Conservation (phyloP, 2,888 invertebrate genomes). For the Phanerotoma sp. region DNA sequence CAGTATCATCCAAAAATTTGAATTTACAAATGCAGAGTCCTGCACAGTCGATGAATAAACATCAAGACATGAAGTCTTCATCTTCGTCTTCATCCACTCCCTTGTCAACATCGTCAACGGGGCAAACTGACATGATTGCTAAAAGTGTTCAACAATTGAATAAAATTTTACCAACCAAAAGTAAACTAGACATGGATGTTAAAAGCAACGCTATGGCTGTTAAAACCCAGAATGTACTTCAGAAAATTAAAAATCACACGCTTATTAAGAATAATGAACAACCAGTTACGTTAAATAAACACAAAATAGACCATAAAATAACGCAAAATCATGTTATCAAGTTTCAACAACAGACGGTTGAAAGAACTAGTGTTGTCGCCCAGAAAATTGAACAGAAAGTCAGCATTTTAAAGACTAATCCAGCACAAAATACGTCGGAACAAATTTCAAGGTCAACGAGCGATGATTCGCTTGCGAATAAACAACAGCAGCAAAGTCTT, state of each 20-base stretch:
- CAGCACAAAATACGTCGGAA: slow-evolving; percentile 32
- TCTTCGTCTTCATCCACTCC: not conserved
- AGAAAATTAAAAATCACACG: slow-evolving; percentile 17
- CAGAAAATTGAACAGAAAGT: slow-evolving; percentile 48
- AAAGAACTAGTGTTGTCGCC: slow-evolving; percentile 32
- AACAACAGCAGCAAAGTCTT: slow-evolving; percentile 8
- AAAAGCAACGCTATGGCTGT: slow-evolving; percentile 2
- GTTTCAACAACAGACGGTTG: no score
- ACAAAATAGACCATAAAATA: slow-evolving; percentile 39
- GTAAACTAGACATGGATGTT: slow-evolving; percentile 8
- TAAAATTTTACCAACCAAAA: slow-evolving; percentile 18
- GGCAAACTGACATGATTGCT: slow-evolving; percentile 30
- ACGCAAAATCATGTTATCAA: slow-evolving; percentile 47
- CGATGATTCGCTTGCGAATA: slow-evolving; percentile 10
- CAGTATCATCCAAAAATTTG: slow-evolving; percentile 28
- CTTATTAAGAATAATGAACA: slow-evolving; percentile 6
- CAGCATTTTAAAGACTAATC: slow-evolving; percentile 47
- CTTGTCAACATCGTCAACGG: slow-evolving; percentile 6
- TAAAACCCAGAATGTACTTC: slow-evolving; percentile 16
- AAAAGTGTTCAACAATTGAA: slow-evolving; percentile 12
- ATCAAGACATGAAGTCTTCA: slow-evolving; percentile 26
- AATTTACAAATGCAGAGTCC: slow-evolving; percentile 10
- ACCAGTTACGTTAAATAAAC: slow-evolving; percentile 3
- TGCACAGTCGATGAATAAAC: slow-evolving; percentile 23
- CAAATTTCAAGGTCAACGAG: slow-evolving; percentile 25